These are phyloP conservation scores for Chloroceryle inda DNA, from an alignment of 2,797 vertebrate genomes.

Conservation along the genomic window DNA sequence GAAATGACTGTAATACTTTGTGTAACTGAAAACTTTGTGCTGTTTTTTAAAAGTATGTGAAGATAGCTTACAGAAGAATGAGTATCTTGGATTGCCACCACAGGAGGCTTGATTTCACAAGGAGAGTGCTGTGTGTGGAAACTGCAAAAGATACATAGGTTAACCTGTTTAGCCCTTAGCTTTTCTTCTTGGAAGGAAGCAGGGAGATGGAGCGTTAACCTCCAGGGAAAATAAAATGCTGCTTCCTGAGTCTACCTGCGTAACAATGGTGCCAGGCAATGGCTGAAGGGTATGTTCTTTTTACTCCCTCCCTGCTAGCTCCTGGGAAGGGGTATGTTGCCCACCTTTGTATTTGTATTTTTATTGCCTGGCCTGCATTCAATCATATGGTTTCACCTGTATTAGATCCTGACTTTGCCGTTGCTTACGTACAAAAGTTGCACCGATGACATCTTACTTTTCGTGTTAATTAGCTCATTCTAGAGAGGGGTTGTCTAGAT, in stretches of 20 bases:
- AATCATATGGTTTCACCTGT: not conserved
- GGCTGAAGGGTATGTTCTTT: not conserved
- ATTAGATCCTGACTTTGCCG: not conserved
- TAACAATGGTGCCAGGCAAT: rapidly evolving
- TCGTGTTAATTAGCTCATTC: not conserved
- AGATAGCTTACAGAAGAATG: not conserved
- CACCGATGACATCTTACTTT: not conserved
- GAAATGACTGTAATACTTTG: not conserved
- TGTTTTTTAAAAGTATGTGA: not conserved
- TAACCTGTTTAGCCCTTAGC: not conserved
- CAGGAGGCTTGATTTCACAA: not conserved
- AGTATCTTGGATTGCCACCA: not conserved
- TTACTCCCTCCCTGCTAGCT: not conserved
- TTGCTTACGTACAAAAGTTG: not conserved
- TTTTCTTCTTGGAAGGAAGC: not conserved
- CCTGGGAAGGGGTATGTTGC: not conserved
- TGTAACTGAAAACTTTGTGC: not conserved
- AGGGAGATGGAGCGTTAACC: not conserved
- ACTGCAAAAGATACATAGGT: not conserved
- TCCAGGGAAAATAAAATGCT: not conserved
- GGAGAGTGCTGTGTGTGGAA: not conserved
- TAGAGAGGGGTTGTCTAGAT: not conserved
- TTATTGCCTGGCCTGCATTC: not conserved
- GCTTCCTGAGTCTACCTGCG: not conserved
- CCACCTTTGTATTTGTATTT: not conserved